Conservation (phyloP, 2,113 vertebrate genomes). For the Spea multiplicata region DNA sequence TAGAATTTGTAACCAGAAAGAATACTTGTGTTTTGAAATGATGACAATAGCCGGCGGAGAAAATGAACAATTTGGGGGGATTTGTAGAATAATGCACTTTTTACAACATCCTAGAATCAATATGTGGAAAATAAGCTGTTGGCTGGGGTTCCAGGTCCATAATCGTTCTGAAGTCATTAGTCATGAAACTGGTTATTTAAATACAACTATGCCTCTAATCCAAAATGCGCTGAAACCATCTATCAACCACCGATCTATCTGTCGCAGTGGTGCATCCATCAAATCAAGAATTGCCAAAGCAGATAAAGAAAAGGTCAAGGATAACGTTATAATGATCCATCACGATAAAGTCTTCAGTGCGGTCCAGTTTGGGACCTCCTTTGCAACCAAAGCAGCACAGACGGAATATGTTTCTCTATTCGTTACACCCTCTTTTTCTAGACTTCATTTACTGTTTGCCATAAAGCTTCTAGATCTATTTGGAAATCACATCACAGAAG, state of each 20-base stretch:
- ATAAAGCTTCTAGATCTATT: slow-evolving; percentile 3
- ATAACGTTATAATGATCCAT: too few species aligned
- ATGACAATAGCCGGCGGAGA: background rate
- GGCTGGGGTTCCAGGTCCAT: background rate
- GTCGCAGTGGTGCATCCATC: too few species aligned
- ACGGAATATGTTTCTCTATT: background rate
- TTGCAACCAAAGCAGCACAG: too few species aligned
- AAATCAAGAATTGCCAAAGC: too few species aligned
- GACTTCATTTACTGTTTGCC: slow-evolving; percentile 13
- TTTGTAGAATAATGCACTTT: background rate
- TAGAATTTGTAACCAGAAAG: too few species aligned
- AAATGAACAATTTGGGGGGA: background rate
- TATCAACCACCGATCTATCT: too few species aligned
- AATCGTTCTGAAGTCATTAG: too few species aligned
- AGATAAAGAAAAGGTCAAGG: too few species aligned
- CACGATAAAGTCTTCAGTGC: too few species aligned
- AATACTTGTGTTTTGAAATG: background rate
- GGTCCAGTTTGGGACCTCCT: background rate
- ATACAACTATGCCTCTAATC: too few species aligned
- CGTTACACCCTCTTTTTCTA: background rate
- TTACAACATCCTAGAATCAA: slow-evolving; percentile 7
- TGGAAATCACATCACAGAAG: background rate
- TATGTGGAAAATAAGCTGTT: background rate
- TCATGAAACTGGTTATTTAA: too few species aligned
- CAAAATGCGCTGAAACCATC: too few species aligned